These are phyloP conservation scores for Poecile montanus DNA, from an alignment of 2,797 vertebrate genomes.

Conservation along the genomic window DNA sequence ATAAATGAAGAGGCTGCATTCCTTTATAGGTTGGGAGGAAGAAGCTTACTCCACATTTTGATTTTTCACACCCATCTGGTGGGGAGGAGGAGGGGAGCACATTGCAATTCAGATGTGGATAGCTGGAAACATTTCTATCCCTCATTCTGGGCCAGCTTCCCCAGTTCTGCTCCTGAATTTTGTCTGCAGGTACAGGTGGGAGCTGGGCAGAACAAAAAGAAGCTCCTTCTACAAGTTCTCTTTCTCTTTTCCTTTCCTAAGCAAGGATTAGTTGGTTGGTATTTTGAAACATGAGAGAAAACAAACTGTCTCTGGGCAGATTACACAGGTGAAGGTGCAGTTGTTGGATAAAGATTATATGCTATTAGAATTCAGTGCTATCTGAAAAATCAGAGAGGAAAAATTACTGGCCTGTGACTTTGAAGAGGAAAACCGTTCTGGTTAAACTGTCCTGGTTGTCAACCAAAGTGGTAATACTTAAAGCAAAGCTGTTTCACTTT, in stretches of 20 bases:
- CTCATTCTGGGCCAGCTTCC: background rate
- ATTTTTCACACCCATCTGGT: background rate
- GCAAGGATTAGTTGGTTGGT: background rate
- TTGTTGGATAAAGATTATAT: background rate
- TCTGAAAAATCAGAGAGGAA: background rate
- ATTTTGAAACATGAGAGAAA: background rate
- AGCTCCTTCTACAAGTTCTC: background rate
- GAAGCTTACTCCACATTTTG: background rate
- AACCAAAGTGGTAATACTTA: background rate
- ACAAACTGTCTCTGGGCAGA: background rate
- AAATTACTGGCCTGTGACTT: background rate
- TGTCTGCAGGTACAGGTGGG: background rate
- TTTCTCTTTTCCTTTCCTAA: background rate
- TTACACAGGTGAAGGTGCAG: background rate
- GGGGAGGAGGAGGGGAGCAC: background rate
- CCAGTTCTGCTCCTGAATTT: background rate
- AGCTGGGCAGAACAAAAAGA: background rate
- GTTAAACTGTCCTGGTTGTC: background rate
- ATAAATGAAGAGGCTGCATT: background rate
- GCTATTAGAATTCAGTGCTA: background rate
- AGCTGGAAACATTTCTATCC: background rate
- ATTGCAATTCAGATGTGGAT: accelerated
- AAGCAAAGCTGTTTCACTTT: background rate
- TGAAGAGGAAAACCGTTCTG: background rate
- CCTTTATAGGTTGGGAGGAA: background rate